Evolutionary conservation across 1,140 invertebrate species (phyloP), one percentile per base, ranked within the genome.

Genomic region (Scaptomyza graminum): DNA sequence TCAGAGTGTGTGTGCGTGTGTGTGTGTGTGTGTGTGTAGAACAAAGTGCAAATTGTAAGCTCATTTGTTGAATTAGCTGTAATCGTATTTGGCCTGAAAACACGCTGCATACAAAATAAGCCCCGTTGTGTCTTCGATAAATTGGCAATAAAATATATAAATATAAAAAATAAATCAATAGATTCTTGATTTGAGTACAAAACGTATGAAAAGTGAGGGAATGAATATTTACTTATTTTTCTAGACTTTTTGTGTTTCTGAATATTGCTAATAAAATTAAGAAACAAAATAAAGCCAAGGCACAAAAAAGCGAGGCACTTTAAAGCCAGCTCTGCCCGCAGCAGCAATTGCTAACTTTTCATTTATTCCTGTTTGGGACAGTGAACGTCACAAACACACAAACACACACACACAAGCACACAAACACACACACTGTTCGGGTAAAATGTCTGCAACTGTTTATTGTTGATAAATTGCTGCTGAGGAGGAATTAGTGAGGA

Each of bases 391-490:
- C 65, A 77, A 34, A 65, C 80, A 80, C 68, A 69, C 51, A 76
- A 37, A 56, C 31, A 61, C 13, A 57, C 18, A 25, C 34, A 65
- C 46, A 16, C 49, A 52, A 18, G 37, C 16, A 31, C 37, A 68
- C 13, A 50, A 39, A 56, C 67, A 31, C 44, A 50, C 59, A 37
- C 55, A 61, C 50, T 43, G 16, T 31, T 2, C 1, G 1, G 5
- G 37, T 16, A 44, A 41, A 63, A 88, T 87, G 83, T 88, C 83
- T 87, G 83, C 83, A 87, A 87, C 83, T 87, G 83, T 87, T 87
- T 87, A 88, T 87, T 88, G 83, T 87, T 88, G 83, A 87, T 87
- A 87, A 87, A 87, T 87, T 87, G 83, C 83, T 87, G 79, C 75
- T 76, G 79, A 83, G 83, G 79, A 83, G 83, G 83, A 87, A 87